Conservation (phyloP, 2,797 vertebrate species). For the Hemitrygon akajei region DNA sequence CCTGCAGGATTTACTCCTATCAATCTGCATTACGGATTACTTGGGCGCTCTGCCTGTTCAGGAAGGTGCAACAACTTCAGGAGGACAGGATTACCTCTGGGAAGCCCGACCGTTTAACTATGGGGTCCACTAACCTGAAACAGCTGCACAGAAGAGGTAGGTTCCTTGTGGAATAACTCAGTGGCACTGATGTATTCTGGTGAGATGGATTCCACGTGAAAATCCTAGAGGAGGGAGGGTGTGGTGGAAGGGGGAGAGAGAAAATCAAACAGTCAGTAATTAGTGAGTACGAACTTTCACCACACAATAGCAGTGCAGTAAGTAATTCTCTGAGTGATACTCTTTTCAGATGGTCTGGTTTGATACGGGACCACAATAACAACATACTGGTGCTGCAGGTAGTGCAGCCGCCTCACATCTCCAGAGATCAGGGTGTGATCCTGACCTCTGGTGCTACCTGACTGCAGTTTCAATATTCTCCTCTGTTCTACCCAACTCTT, state of each 20-base stretch:
- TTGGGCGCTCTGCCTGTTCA: neutral
- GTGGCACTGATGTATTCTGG: conserved; percentile 67
- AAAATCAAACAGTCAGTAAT: neutral
- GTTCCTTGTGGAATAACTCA: conserved; percentile 63
- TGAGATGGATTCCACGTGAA: conserved; percentile 51
- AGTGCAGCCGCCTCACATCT: too few species aligned
- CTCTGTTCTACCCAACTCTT: too few species aligned
- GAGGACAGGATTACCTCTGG: neutral
- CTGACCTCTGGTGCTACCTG: too few species aligned
- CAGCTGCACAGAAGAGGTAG: conserved; percentile 70
- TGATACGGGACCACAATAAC: neutral
- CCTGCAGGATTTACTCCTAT: neutral
- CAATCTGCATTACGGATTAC: neutral
- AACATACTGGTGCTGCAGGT: too few species aligned
- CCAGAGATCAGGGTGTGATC: too few species aligned
- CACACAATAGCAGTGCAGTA: neutral
- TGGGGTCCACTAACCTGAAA: conserved; percentile 68
- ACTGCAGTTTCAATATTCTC: too few species aligned
- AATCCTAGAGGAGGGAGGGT: conserved; percentile 56
- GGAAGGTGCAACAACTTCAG: neutral
- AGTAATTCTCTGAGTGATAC: neutral
- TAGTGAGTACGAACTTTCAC: neutral
- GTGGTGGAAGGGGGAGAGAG: too few species aligned
- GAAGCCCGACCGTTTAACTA: neutral
- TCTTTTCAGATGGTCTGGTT: neutral